Percentiles rank a stretch among this genome's conserved stretches.
phyloP scores from a whole-genome alignment of 2,797 vertebrate species.

The Propithecus deckenii region DNA sequence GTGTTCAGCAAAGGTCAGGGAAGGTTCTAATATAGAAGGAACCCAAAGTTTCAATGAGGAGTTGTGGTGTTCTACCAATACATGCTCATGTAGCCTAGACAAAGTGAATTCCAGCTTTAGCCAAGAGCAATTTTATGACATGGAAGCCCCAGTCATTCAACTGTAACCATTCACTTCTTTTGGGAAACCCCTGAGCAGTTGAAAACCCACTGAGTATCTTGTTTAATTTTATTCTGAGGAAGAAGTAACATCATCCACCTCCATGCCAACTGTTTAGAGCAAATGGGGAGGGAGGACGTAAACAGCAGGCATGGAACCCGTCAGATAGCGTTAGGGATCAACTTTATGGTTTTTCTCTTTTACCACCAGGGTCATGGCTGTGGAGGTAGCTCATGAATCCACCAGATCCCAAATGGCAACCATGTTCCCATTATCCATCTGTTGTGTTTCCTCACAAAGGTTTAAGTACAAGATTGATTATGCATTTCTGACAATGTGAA shows the following conservation, averaged over 20 bases:
- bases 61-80: slow-evolving; percentile 23
- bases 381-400: slow-evolving; percentile 75
- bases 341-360: slow-evolving; percentile 58
- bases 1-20: slow-evolving; percentile 46
- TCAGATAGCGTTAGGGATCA: not conserved
- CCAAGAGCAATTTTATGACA: slow-evolving; percentile 16
- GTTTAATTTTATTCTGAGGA: slow-evolving; percentile 53
- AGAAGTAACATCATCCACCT: not conserved
- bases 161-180: slow-evolving; percentile 4
- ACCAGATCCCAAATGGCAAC: slow-evolving; percentile 77
- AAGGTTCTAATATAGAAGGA: slow-evolving; percentile 60
- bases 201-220: not conserved
- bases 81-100: not conserved
- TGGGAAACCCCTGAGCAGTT: not conserved
- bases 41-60: slow-evolving; percentile 67
- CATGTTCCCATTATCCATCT: slow-evolving; percentile 82
- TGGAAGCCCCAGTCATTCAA: not conserved
- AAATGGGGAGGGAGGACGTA: not conserved
- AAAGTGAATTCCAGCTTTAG: slow-evolving; percentile 38
- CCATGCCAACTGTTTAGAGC: slow-evolving; percentile 54
- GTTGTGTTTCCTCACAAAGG: slow-evolving; percentile 70
- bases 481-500: slow-evolving; percentile 67
- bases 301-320: slow-evolving; percentile 22
- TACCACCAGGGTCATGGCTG: slow-evolving; percentile 49
- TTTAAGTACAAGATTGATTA: slow-evolving; percentile 75